Base-by-base conservation (phyloP, 2,797 vertebrate species). In the Propithecus deckenii region DNA sequence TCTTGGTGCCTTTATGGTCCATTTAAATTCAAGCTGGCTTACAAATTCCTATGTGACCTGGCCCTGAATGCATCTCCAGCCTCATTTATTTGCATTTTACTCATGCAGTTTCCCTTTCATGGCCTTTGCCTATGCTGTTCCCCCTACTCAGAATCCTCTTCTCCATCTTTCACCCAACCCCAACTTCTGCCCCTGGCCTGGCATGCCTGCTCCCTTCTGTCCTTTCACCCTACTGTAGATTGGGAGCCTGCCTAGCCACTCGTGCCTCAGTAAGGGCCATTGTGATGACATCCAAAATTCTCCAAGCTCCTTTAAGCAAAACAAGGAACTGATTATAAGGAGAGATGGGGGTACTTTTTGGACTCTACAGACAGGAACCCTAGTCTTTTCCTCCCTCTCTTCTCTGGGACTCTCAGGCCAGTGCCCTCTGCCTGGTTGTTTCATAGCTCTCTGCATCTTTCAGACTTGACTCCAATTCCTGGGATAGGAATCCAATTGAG, bases 391-490 rank as follows among this genome's bases (percentile, higher is more conserved):
- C 43, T 95, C 38, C 30, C 10, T 88, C 55, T 67, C n/a, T 75
- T 48, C 55, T 94, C 48, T 79, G 55, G 14, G 55, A 48, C 28
- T 90, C 32, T 92, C 38, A 85, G 5, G 12, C 41, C 81, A 92
- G 5, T 28, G 57, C 25, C 38, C 30, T 90, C 59, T 86, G 55
- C 30, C 28, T 86, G n/a, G 15, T 48, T 71, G 35, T 69, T 95
- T 91, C 63, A 65, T 15, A 84, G 57, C 59, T 91, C 41, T 71
- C 67, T 86, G 25, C 10, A 25, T 80, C 94, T 92, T 86, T 57
- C 46, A 96, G 95, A 92, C 22, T 78, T 79, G 63, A 86, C 30
- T 86, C 61, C 52, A 93, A 76, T 72, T 91, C 14, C 35, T 65
- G 22, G 28, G 23, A 48, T 91, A 63, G 67, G 7, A 86, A 74